A percentile compares a stretch with the other conserved stretches of the same genome.
Conservation (phyloP, 2,113 vertebrate species). For the Bambusicola thoracicus region DNA sequence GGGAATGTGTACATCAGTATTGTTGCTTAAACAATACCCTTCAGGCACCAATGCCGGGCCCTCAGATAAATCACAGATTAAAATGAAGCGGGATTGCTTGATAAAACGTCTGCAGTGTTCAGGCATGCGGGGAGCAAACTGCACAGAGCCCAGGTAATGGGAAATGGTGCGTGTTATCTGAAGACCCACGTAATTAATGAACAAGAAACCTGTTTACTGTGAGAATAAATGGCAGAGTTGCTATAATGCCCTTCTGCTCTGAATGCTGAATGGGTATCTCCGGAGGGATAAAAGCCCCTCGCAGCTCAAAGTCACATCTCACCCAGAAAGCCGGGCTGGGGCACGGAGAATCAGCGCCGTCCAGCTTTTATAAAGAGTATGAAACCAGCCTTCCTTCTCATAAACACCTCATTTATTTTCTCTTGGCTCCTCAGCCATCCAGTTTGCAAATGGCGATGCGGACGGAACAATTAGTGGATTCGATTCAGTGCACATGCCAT, state of each 20-base stretch:
- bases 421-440: constrained; percentile 68
- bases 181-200: constrained; percentile 64
- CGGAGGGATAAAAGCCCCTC: constrained; percentile 7
- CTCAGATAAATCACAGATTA: constrained; percentile 56
- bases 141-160: constrained; percentile 36
- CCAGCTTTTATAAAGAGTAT: constrained; percentile 40
- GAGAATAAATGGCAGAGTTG: constrained; percentile 45
- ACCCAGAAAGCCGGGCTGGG: neutral
- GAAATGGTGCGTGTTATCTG: constrained; percentile 34
- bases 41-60: constrained; percentile 25
- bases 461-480: constrained; percentile 76
- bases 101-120: constrained; percentile 30
- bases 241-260: constrained; percentile 35
- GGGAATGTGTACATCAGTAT: constrained; percentile 64
- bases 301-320: constrained; percentile 29
- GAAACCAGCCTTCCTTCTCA: constrained; percentile 34
- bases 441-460: constrained; percentile 69
- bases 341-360: neutral
- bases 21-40: constrained; percentile 65
- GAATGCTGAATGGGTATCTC: constrained; percentile 29
- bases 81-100: constrained; percentile 38
- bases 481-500: constrained; percentile 71
- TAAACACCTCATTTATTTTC: constrained; percentile 79
- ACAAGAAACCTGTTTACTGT: constrained; percentile 63
- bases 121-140: constrained; percentile 41